Evolutionary conservation across 2,888 invertebrate species (phyloP).

Genomic region (Polylopha cassiicola): DNA sequence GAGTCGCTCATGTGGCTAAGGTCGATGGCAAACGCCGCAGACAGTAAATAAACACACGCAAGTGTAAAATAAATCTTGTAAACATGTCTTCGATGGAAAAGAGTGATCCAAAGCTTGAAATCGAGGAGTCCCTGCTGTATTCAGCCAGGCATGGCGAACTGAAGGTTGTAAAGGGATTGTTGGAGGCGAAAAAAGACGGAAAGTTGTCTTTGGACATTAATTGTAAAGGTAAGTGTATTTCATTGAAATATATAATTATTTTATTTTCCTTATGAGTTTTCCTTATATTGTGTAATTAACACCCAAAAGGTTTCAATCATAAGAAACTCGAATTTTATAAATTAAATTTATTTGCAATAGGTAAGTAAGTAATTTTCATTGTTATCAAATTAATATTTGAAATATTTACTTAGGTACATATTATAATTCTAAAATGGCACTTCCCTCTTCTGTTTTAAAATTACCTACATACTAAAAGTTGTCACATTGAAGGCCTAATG

Average conservation of each 20-base stretch:
- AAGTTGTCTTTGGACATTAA: conserved; percentile 77
- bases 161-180: conserved; percentile 70
- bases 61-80: background rate
- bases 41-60: conserved; percentile 15
- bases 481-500: no score
- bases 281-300: background rate
- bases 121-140: conserved; percentile 77
- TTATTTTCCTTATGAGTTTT: no score
- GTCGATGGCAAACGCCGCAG: conserved; percentile 15
- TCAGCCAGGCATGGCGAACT: conserved; percentile 80
- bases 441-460: no score
- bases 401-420: no score
- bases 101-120: conserved; percentile 48
- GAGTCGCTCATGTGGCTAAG: conserved; percentile 8
- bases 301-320: no score
- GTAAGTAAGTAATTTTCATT: no score
- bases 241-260: background rate
- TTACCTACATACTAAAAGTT: no score
- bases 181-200: conserved; percentile 68
- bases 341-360: no score
- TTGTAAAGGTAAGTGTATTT: conserved; percentile 76
- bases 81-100: conserved; percentile 47
- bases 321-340: no score
- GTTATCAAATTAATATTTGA: no score
- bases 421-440: no score